phyloP scores from a whole-genome alignment of 2,888 invertebrate genomes.

The Euproctis similis region DNA sequence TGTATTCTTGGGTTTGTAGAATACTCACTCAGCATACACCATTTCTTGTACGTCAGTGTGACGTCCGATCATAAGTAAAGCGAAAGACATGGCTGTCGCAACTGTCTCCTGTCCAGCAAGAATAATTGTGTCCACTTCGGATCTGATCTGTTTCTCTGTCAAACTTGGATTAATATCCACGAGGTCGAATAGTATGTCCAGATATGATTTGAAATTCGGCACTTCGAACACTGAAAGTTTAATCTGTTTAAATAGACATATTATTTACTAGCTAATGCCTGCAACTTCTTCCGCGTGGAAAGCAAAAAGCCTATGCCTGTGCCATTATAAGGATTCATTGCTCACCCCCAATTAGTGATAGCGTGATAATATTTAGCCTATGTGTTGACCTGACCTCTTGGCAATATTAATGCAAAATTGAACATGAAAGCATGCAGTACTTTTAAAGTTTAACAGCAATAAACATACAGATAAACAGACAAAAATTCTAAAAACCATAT shows the following conservation, averaged over 20 bases:
- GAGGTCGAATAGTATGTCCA: conserved; percentile 70
- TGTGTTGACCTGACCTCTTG: no score
- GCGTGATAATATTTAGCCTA: background rate
- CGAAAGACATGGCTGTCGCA: conserved; percentile 48
- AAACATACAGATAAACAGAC: background rate
- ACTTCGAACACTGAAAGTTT: conserved; percentile 17
- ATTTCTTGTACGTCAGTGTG: conserved; percentile 48
- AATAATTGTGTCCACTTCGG: conserved; percentile 76
- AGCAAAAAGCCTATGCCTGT: no score
- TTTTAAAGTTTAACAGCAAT: conserved; percentile 29
- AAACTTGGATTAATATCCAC: conserved; percentile 50
- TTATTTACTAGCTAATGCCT: no score
- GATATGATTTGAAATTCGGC: conserved; percentile 55
- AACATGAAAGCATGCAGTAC: background rate
- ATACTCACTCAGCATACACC: conserved; percentile 46
- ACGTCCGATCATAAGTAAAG: conserved; percentile 51
- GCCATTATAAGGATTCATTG: no score
- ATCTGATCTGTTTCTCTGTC: conserved; percentile 64
- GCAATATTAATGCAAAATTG: no score
- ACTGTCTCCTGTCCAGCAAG: conserved; percentile 73
- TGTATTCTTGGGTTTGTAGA: no score
- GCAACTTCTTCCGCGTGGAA: no score
- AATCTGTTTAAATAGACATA: no score
- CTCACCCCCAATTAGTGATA: no score
- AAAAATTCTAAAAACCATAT: no score